phyloP scores from a whole-genome alignment of 2,113 vertebrate genomes.

The Tinamus guttatus region DNA sequence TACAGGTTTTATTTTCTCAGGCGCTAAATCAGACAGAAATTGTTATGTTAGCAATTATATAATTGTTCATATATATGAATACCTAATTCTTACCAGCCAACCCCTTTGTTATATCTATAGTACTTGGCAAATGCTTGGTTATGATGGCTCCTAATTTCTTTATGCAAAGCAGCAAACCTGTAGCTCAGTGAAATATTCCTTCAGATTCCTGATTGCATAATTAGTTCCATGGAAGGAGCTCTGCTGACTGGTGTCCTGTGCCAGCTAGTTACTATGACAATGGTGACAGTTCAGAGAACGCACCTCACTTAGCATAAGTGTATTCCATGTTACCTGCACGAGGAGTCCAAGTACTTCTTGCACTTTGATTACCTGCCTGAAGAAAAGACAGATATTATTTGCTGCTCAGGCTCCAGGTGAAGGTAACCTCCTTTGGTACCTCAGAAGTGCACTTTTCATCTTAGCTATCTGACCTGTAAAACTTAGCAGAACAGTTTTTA shows the following conservation, averaged over 20 bases:
- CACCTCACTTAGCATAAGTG: slow-evolving; percentile 36
- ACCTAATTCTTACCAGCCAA: neutral
- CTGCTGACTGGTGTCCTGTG: slow-evolving; percentile 44
- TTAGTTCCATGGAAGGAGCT: slow-evolving; percentile 53
- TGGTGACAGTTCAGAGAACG: slow-evolving; percentile 56
- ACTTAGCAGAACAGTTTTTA: neutral
- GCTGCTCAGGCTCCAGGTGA: neutral
- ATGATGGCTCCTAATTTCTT: slow-evolving; percentile 34
- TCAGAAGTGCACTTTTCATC: neutral
- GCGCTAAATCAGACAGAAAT: neutral
- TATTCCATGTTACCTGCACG: slow-evolving; percentile 38
- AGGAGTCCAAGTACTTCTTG: slow-evolving; percentile 12
- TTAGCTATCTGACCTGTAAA: neutral
- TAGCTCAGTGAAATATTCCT: slow-evolving; percentile 30
- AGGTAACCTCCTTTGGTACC: neutral
- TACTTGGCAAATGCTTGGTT: slow-evolving; percentile 24
- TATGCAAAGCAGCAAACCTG: slow-evolving; percentile 36
- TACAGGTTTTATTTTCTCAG: neutral
- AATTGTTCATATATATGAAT: neutral
- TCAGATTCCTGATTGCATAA: slow-evolving; percentile 61
- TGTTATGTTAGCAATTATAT: neutral
- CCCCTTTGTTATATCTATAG: neutral
- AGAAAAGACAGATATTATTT: neutral
- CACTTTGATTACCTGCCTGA: neutral
- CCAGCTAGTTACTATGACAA: slow-evolving; percentile 51